Evolutionary conservation across 1,140 invertebrate genomes (phyloP).

Genomic region (Diachasmimorpha longicaudata): DNA sequence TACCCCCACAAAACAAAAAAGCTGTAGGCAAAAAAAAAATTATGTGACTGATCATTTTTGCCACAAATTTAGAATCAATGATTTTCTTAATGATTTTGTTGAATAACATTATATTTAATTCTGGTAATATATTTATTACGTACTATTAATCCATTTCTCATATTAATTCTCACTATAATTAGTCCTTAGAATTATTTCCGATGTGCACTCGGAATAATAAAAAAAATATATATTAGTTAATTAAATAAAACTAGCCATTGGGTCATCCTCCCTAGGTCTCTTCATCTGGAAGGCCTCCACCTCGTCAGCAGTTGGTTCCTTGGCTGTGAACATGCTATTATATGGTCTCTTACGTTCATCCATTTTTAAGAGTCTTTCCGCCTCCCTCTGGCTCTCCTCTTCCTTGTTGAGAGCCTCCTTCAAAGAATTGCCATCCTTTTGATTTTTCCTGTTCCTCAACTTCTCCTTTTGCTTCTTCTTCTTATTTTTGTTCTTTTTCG

Average conservation of each 20-base stretch:
- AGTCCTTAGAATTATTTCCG: too few species aligned
- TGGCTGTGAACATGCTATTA: slow-evolving; percentile 85
- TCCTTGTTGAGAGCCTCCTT: slow-evolving; percentile 72
- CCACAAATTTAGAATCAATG: too few species aligned
- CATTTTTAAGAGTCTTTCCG: slow-evolving; percentile 71
- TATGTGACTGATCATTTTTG: too few species aligned
- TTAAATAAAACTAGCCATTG: slow-evolving; percentile 78
- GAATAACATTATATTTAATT: too few species aligned
- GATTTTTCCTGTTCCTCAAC: slow-evolving; percentile 68
- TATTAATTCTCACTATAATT: too few species aligned
- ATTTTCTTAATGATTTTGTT: too few species aligned
- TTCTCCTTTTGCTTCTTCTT: slow-evolving; percentile 67
- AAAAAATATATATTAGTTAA: not conserved
- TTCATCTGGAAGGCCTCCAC: slow-evolving; percentile 94
- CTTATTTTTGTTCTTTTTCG: slow-evolving; percentile 63
- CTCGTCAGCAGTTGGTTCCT: slow-evolving; percentile 88
- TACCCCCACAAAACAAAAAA: too few species aligned
- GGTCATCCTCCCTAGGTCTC: slow-evolving; percentile 83
- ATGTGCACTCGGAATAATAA: too few species aligned
- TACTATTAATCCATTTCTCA: too few species aligned
- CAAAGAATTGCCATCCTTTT: slow-evolving; percentile 61
- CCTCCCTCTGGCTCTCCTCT: slow-evolving; percentile 68
- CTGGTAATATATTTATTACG: too few species aligned
- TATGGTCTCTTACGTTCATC: slow-evolving; percentile 92
- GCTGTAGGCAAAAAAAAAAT: too few species aligned